Conservation (phyloP, 2,888 invertebrate genomes). For the Drosophila atripex region DNA sequence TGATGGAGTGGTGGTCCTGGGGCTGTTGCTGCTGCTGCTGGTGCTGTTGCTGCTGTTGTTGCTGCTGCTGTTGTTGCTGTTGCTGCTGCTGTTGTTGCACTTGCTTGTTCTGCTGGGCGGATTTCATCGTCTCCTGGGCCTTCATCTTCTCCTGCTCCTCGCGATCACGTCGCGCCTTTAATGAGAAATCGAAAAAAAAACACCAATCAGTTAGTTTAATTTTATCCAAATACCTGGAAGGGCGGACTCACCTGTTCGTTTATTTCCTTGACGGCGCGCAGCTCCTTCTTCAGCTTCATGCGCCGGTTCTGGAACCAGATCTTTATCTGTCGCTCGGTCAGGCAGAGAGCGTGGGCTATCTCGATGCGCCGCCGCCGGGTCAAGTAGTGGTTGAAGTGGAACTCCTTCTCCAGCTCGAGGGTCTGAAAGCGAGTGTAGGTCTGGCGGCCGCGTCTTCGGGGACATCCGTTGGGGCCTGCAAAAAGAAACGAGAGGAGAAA, state of each 20-base stretch:
- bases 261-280: slow-evolving; percentile 96
- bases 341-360: slow-evolving; percentile 97
- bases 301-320: slow-evolving; percentile 98
- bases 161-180: slow-evolving; percentile 90
- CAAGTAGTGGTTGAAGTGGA: slow-evolving; percentile 98
- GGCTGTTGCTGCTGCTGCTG: slow-evolving; percentile 81
- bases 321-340: slow-evolving; percentile 98
- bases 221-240: background rate
- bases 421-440: slow-evolving; percentile 99
- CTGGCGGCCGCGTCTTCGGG: slow-evolving; percentile 96
- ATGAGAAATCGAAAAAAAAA: background rate
- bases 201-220: background rate
- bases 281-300: slow-evolving; percentile 98
- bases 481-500: slow-evolving; percentile 51
- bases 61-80: slow-evolving; percentile 81
- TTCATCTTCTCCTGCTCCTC: slow-evolving; percentile 96
- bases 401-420: slow-evolving; percentile 98
- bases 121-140: slow-evolving; percentile 94
- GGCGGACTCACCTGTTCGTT: slow-evolving; percentile 89
- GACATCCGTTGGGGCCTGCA: slow-evolving; percentile 97
- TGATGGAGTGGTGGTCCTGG: slow-evolving; percentile 83
- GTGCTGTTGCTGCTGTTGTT: slow-evolving; percentile 80
- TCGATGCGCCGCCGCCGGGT: slow-evolving; percentile 98
- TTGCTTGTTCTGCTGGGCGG: slow-evolving; percentile 91
- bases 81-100: slow-evolving; percentile 82